A percentile compares a stretch with the other conserved stretches of the same genome.
These are phyloP conservation scores for Echiichthys vipera DNA, from an alignment of 2,797 vertebrate species.

Conservation along the genomic window DNA sequence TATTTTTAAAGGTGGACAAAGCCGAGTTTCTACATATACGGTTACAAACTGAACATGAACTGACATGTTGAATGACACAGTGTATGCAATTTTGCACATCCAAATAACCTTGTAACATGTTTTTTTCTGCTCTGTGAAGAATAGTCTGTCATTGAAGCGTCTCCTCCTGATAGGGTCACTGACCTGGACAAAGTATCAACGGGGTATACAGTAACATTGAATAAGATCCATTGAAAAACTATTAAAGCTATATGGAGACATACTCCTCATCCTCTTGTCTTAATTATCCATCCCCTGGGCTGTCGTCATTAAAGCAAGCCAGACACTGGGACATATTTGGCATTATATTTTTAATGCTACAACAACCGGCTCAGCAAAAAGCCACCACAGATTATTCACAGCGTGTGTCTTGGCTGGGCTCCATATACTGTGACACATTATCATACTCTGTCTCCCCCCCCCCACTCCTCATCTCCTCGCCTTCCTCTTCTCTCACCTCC, in stretches of 20 bases:
- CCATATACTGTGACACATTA: constrained; percentile 75
- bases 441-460: constrained; percentile 50
- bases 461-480: constrained; percentile 8
- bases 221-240: constrained; percentile 47
- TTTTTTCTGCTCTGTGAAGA: neutral
- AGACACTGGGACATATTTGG: constrained; percentile 74
- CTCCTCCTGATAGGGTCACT: constrained; percentile 2
- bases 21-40: constrained; percentile 6
- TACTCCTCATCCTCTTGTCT: constrained; percentile 59
- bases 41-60: constrained; percentile 9
- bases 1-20: neutral
- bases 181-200: constrained; percentile 13
- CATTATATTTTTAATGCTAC: constrained; percentile 78
- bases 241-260: constrained; percentile 49
- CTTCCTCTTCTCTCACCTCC: constrained; percentile 27
- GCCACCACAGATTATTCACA: constrained; percentile 76
- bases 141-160: neutral
- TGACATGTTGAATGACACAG: neutral
- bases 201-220: constrained; percentile 20
- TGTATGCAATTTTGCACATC: neutral
- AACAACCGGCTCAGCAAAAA: constrained; percentile 79
- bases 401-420: constrained; percentile 74
- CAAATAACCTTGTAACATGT: neutral
- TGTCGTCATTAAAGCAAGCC: constrained; percentile 73
- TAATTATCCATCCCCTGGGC: constrained; percentile 73